Conservation (phyloP, 1,140 invertebrate genomes). For the Saxidomus purpurata region DNA sequence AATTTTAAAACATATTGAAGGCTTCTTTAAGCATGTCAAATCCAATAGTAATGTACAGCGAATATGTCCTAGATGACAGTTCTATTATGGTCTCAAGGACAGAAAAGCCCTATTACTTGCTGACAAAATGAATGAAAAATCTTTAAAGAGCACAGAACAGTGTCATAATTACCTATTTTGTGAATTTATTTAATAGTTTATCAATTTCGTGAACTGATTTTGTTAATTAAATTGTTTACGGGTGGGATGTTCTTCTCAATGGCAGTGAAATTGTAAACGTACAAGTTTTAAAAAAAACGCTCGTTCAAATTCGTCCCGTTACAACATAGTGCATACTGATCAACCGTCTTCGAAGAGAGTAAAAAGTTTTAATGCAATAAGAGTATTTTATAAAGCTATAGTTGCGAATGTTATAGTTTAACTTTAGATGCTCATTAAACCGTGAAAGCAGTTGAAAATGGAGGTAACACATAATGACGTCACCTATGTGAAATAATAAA, state of each 20-base stretch:
- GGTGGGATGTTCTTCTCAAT: not conserved
- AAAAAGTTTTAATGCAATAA: no score
- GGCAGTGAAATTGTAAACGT: slow-evolving; percentile 2
- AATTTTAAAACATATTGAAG: not conserved
- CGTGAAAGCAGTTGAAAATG: no score
- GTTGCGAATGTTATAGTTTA: no score
- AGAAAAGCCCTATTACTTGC: not conserved
- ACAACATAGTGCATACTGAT: no score
- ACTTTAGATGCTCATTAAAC: no score
- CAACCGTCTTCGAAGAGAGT: no score
- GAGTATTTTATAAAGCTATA: no score
- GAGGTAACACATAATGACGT: no score
- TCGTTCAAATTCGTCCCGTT: no score
- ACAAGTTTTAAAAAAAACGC: not conserved
- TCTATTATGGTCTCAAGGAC: not conserved
- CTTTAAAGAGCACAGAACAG: not conserved
- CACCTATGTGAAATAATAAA: no score
- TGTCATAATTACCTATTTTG: slow-evolving; percentile 20
- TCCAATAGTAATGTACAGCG: not conserved
- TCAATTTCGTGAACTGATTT: not conserved
- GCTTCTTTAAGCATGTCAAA: not conserved
- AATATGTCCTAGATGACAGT: not conserved
- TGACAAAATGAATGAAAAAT: not conserved
- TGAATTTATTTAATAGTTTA: not conserved
- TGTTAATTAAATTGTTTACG: slow-evolving; percentile 18